These are phyloP conservation scores for Falco punctatus DNA, from an alignment of 2,113 vertebrate genomes.

Conservation along the genomic window DNA sequence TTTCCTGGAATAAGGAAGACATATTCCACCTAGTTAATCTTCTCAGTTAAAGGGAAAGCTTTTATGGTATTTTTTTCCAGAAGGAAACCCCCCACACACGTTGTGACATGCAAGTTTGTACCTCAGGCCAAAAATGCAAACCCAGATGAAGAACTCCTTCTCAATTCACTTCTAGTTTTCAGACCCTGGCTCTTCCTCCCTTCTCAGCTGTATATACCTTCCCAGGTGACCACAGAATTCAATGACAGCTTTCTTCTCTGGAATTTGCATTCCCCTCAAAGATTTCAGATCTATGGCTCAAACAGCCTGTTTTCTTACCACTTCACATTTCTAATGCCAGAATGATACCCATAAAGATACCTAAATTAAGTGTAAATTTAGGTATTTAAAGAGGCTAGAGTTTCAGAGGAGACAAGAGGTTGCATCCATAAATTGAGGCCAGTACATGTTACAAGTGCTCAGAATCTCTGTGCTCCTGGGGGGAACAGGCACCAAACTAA, in stretches of 20 bases:
- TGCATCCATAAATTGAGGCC: neutral
- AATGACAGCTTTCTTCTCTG: neutral
- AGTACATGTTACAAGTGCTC: neutral
- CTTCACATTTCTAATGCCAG: neutral
- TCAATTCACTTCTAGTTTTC: neutral
- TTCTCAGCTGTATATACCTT: neutral
- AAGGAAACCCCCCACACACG: neutral
- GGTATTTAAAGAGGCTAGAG: neutral
- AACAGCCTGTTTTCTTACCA: neutral
- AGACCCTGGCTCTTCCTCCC: neutral
- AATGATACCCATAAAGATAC: neutral
- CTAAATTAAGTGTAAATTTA: neutral
- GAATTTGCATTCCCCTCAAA: neutral
- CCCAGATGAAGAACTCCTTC: neutral
- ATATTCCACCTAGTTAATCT: neutral
- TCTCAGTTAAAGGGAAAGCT: neutral
- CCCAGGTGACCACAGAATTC: neutral
- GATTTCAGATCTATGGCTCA: neutral
- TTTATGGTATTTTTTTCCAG: neutral
- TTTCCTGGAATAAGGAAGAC: neutral
- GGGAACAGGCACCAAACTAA: neutral
- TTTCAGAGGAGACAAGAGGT: neutral
- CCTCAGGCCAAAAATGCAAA: neutral
- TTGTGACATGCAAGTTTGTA: neutral
- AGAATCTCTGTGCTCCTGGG: neutral